Evolutionary conservation across 2,888 invertebrate genomes (phyloP), one percentile per base, ranked within the genome.

Genomic region (Yponomeuta malinellus): DNA sequence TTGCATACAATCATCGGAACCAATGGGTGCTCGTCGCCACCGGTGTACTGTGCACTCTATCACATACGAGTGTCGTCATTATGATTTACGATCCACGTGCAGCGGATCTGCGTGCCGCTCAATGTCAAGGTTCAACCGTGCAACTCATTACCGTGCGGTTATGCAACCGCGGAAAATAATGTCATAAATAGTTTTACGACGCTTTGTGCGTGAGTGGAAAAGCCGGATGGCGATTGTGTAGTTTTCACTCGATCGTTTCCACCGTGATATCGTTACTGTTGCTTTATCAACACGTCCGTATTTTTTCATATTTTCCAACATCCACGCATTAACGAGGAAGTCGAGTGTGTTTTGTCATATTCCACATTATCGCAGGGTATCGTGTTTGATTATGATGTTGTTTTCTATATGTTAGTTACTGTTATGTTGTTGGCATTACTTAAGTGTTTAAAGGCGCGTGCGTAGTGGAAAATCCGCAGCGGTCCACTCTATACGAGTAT

Each of bases 91-190:
- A 85, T 89, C 83, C 90, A 90, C 89, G 91, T 90, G 89, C 81
- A 75, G 43, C 79, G 78, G 88, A 86, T 85, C 85, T 86, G 78
- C 84, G 83, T 84, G 83, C 86, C 82, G 87, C 83, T 81, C 91
- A 92, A 90, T 90, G 91, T 90, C 91, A 91, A 91, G 91, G 91
- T 86, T 77, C 43, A 43, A 8, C 43, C 9, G 91, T 59, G 15
- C 79, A 76, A 78, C 76, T 75, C 78, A 81, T 79, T 78, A 78
- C 77, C 72, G 74, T 78, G 78, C 77, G 76, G 77, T 90, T 89
- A 89, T 87, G 86, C 84, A 90, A 90, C 79, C 79, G 85, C 86
- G 89, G 85, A 88, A 85, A 85, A 88, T 43, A 85, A 85, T 84
- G 84, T 82, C 87, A 87, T 87, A 87, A 88, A 88, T 84, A 31